phyloP scores from a whole-genome alignment of 1,140 invertebrate genomes.

The Metopolophium dirhodum region DNA sequence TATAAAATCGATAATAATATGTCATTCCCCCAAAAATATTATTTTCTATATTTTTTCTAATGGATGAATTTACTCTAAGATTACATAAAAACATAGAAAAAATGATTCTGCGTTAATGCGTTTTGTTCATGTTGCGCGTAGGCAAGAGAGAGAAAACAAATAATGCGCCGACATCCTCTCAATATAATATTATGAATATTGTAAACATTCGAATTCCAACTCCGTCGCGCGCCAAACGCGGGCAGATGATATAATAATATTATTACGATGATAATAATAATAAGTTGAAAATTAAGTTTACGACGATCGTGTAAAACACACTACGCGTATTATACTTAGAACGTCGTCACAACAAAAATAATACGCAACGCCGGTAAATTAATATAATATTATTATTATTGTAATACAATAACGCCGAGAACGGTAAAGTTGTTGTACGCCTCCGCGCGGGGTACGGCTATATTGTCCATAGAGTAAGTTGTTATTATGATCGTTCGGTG shows the following conservation, averaged over 20 bases:
- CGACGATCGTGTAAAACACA: background rate
- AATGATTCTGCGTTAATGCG: no score
- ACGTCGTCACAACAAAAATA: background rate
- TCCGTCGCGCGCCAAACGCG: no score
- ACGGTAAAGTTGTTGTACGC: background rate
- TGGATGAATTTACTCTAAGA: no score
- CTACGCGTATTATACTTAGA: no score
- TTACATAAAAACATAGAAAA: no score
- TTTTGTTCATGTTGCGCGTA: no score
- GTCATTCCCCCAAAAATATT: no score
- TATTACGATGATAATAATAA: background rate
- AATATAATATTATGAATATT: background rate
- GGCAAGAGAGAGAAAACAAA: no score
- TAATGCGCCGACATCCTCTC: no score
- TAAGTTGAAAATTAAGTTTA: background rate
- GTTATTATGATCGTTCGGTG: background rate
- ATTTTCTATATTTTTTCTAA: no score
- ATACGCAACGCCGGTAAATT: background rate
- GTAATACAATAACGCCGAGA: background rate
- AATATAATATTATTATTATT: background rate
- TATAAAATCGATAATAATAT: no score
- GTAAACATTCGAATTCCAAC: background rate
- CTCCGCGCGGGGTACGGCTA: background rate
- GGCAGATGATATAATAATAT: no score
- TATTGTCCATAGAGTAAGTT: background rate